Evolutionary conservation across 2,113 vertebrate genomes (phyloP), one percentile per base, ranked within the genome.

Genomic region (Saguinus imperator): DNA sequence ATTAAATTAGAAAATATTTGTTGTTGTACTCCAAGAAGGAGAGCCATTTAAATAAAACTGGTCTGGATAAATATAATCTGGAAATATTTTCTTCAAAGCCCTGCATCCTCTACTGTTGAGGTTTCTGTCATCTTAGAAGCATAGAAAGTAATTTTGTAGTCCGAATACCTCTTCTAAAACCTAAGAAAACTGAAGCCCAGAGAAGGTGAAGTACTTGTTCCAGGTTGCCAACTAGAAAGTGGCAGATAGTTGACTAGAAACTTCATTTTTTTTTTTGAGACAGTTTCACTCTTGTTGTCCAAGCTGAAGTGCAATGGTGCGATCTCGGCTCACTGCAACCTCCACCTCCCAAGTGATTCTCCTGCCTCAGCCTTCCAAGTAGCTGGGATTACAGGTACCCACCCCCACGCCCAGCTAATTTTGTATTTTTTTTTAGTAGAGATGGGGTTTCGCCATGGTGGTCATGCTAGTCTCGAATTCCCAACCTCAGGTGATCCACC

Each of bases 111-210:
- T 84, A 21, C 48, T 94, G 48, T 76, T 58, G 40, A 81, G 21
- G 57, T 82, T 88, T 96, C 27, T 61, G 32, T 89, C 58, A 70
- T 81, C 43, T 64, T 6, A 58, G 57, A 92, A 35, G 18, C 10
- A 66, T 40, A 89, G 81, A 66, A 72, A 64, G 35, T 87, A 45
- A 48, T 68, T 90, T 17, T 80, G 8, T 80, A 80, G 81, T 86
- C 29, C 50, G 80, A 40, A 94, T 87, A 92, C 29, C 58, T 95
- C 55, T 75, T 90, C 35, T 92, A 77, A 52, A 70, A 89, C 23
- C 66, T 84, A 95, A 76, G 82, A 87, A 94, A 91, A 83, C 66
- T 37, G 50, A 94, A 96, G 32, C 64, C 35, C 64, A 94, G 32
- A 93, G 35, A 58, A n/a, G 48, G 40, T 45, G 73, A 94, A 84